Base-by-base conservation (phyloP, 2,113 vertebrate species). In the Cervus canadensis region DNA sequence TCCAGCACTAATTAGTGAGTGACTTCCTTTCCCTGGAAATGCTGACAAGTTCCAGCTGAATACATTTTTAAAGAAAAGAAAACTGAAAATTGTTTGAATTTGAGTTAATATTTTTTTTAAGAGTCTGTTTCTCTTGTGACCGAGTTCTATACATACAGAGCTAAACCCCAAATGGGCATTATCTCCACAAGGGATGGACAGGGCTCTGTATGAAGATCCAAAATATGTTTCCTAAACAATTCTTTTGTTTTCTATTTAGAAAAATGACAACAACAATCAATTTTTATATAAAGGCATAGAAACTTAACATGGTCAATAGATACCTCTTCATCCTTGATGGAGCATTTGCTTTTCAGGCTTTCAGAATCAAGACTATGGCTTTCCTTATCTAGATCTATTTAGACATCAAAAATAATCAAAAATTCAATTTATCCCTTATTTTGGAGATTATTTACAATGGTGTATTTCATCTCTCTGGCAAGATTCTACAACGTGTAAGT, bases 21-120 rank as follows among this genome's bases (percentile, higher is more conserved):
- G 57, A 54, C 84, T 95, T 52, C 91, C 85, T 92, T 92, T 90
- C 96, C 25, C 57, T 97, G 88, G 40, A 91, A 97, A 87, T 89
- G 36, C 91, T 94, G 74, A 87, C 84, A 93, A 85, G 78, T 94
- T 97, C 60, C 81, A 85, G 50, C 36, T 86, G 50, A 97, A 86
- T 62, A 91, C 11, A 45, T 52, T 74, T 95, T 79, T 60, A 30
- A 62, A 59, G 91, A 62, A 94, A 91, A 36, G 14, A 96, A 93
- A 91, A 79, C 6, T 36, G 36, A 97, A 96, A 94, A 96, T 87
- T 85, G 79, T 84, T 86, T 92, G 50, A 83, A 56, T 78, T 48
- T 26, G 28, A 89, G 82, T 93, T 95, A 83, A 59, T 71, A 48
- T 79, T 97, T 97, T 92, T 92, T 86, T 48, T 48, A 95, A 91